Conservation (phyloP, 1,140 invertebrate genomes). For the Copidosoma floridanum region DNA sequence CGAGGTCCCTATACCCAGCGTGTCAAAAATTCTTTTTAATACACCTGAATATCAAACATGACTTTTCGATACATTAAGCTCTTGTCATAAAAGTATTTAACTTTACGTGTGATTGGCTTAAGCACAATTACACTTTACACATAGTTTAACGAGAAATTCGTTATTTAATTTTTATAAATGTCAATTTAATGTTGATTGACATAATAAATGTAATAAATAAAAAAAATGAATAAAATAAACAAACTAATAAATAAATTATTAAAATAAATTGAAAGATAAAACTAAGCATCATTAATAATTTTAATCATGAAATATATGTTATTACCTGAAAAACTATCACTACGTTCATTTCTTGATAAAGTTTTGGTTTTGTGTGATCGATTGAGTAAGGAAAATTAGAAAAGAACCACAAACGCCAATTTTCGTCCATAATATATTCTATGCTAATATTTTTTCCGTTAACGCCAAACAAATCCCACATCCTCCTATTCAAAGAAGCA, state of each 20-base stretch:
- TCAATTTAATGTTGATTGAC: too few relatives aligned
- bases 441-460: constrained; percentile 1
- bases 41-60: too few relatives aligned
- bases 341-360: constrained; percentile 5
- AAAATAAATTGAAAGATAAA: background rate
- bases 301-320: background rate
- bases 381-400: constrained; percentile 15
- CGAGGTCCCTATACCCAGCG: too few relatives aligned
- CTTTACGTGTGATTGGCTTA: too few relatives aligned
- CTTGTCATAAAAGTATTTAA: too few relatives aligned
- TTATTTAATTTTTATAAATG: too few relatives aligned
- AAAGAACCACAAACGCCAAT: constrained; percentile 16
- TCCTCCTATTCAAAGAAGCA: constrained; percentile 20
- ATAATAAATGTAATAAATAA: background rate
- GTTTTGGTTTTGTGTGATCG: constrained; percentile 6
- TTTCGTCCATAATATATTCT: background rate
- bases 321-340: background rate
- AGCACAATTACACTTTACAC: too few relatives aligned
- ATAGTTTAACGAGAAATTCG: too few relatives aligned
- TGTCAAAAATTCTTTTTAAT: too few relatives aligned
- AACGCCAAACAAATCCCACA: constrained; percentile 27
- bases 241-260: background rate
- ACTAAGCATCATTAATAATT: background rate
- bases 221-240: background rate
- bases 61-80: too few relatives aligned